These are phyloP conservation scores for Sepioteuthis lessoniana DNA, from an alignment of 2,888 invertebrate genomes.

Conservation along the genomic window DNA sequence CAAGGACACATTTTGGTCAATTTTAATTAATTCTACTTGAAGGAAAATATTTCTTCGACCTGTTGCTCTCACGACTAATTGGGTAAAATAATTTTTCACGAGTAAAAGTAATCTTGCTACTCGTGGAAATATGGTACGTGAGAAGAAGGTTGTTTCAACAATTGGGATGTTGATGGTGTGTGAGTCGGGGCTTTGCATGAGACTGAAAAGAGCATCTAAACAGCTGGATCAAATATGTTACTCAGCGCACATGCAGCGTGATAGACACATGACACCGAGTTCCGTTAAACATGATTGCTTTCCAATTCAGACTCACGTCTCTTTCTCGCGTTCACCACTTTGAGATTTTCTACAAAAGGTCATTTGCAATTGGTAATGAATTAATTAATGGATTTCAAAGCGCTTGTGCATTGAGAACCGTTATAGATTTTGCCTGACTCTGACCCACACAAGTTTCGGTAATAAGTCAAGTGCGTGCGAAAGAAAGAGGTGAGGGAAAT, in stretches of 20 bases:
- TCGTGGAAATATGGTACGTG: no score
- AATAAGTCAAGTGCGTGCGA: not conserved
- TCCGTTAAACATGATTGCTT: not conserved
- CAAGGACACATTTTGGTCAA: no score
- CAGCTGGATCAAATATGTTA: not conserved
- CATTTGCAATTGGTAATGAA: not conserved
- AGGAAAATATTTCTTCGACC: no score
- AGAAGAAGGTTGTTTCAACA: no score
- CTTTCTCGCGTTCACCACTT: not conserved
- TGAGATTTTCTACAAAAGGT: not conserved
- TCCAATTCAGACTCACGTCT: not conserved
- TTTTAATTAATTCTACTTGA: no score
- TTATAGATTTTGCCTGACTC: not conserved
- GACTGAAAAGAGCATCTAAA: no score
- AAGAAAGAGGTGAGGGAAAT: not conserved
- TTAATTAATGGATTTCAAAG: not conserved
- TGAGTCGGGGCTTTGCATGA: no score
- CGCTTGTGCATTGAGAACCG: not conserved
- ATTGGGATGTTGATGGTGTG: no score
- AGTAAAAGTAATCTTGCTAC: no score
- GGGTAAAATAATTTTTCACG: no score
- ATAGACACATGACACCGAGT: not conserved
- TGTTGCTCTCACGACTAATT: no score
- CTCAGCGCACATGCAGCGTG: not conserved
- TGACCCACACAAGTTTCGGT: not conserved